Conservation (phyloP, 1,140 invertebrate genomes). For the Acromyrmex heyeri region DNA sequence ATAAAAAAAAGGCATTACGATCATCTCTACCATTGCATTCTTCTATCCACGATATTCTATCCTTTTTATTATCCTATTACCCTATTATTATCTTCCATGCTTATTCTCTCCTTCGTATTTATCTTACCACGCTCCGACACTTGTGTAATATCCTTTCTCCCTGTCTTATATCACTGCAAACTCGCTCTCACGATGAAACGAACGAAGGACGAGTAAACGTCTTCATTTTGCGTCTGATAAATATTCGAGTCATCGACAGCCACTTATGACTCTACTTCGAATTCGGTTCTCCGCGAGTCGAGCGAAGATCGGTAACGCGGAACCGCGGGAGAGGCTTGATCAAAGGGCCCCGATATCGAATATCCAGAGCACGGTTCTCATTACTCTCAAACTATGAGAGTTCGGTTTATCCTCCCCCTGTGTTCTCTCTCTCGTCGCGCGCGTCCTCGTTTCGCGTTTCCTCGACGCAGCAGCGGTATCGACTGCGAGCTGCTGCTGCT, state of each 20-base stretch:
- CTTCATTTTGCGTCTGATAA: not conserved
- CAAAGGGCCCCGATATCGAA: conserved; percentile 62
- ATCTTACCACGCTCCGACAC: conserved; percentile 4
- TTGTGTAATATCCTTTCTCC: not conserved
- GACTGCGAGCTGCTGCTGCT: conserved; percentile 9
- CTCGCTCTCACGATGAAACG: not conserved
- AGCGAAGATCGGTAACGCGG: conserved; percentile 1
- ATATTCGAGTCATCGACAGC: not conserved
- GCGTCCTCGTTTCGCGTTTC: conserved; percentile 7
- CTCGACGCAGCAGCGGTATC: conserved; percentile 30
- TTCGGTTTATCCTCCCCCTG: not conserved
- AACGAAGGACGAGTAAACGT: not conserved
- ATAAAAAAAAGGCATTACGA: too few relatives aligned
- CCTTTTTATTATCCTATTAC: too few relatives aligned
- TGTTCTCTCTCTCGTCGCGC: not conserved
- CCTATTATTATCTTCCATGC: too few relatives aligned
- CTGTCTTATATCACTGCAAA: not conserved
- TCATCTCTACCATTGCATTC: too few relatives aligned
- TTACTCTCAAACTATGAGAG: conserved; percentile 41
- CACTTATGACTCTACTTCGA: not conserved
- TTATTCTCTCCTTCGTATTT: too few relatives aligned
- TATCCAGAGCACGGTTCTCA: conserved; percentile 66
- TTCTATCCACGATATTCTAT: too few relatives aligned
- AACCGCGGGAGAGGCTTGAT: conserved; percentile 54
- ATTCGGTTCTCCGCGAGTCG: not conserved